These are phyloP conservation scores for Drosophila mojavensis DNA, from an alignment of 1,140 invertebrate genomes.

Conservation along the genomic window DNA sequence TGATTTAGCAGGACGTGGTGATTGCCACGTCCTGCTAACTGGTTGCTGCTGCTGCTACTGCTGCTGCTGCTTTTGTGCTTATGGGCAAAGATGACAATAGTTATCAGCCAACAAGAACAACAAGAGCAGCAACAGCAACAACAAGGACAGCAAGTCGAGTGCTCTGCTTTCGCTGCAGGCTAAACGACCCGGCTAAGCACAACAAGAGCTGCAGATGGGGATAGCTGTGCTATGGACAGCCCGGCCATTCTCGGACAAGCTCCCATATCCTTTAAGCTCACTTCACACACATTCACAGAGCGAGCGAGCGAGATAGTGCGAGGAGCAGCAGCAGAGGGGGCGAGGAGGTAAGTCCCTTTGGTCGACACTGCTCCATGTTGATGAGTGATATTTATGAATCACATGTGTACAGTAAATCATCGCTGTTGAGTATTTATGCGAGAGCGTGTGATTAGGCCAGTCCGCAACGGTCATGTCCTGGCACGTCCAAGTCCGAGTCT, in stretches of 20 bases:
- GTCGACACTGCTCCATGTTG: slow-evolving; percentile 23
- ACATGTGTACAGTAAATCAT: slow-evolving; percentile 67
- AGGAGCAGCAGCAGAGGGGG: no score
- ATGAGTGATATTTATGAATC: slow-evolving; percentile 78
- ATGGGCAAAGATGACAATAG: slow-evolving; percentile 29
- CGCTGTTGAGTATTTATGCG: slow-evolving; percentile 47
- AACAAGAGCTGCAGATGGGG: neutral
- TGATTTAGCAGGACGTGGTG: slow-evolving; percentile 27
- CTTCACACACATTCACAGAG: neutral
- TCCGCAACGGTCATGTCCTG: slow-evolving; percentile 33
- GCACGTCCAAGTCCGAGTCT: slow-evolving; percentile 18
- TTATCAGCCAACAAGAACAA: neutral
- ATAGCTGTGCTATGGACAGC: neutral
- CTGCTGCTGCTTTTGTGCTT: slow-evolving; percentile 15
- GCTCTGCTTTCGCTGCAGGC: slow-evolving; percentile 4
- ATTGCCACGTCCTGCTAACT: neutral
- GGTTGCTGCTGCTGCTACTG: neutral
- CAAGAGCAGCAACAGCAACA: slow-evolving; percentile 12
- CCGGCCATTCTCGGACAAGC: neutral
- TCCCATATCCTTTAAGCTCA: neutral
- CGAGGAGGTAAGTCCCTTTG: neutral
- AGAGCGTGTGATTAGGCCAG: slow-evolving; percentile 46
- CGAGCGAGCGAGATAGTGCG: no score
- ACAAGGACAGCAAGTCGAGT: slow-evolving; percentile 15
- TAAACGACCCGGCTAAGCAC: slow-evolving; percentile 31